Percentiles rank a stretch among this genome's conserved stretches.
Conservation (phyloP, 2,888 invertebrate genomes). For the Platerodrilus igneus region DNA sequence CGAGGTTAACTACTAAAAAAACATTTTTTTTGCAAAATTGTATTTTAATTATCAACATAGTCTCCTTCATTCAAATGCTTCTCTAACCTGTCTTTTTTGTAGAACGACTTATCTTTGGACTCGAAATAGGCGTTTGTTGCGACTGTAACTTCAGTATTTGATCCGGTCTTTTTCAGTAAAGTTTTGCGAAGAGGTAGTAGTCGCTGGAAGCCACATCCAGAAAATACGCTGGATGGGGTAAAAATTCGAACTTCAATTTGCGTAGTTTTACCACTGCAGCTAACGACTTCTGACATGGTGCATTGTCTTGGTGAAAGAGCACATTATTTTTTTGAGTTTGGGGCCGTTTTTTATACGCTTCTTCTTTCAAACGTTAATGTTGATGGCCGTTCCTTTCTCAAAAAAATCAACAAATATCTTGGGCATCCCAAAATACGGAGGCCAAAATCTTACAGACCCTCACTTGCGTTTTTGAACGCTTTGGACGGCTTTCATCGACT, state of each 20-base stretch:
- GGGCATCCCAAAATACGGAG: too few species aligned
- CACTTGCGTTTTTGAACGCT: too few species aligned
- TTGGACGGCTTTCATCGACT: too few species aligned
- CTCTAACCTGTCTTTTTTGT: neutral
- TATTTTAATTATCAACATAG: slow-evolving; percentile 4
- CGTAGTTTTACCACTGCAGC: slow-evolving; percentile 11
- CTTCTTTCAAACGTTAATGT: slow-evolving; percentile 18
- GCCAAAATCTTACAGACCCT: too few species aligned
- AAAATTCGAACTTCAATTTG: slow-evolving; percentile 6
- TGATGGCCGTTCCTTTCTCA: too few species aligned
- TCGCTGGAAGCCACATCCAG: slow-evolving; percentile 14
- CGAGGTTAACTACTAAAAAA: neutral
- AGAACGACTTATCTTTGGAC: slow-evolving; percentile 1
- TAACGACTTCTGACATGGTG: neutral
- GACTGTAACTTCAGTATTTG: slow-evolving; percentile 13
- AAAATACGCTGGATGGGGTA: slow-evolving; percentile 15
- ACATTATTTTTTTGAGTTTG: slow-evolving; percentile 23
- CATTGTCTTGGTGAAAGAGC: slow-evolving; percentile 16
- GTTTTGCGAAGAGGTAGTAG: slow-evolving; percentile 9
- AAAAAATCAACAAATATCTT: too few species aligned
- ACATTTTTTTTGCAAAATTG: neutral
- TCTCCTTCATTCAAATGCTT: slow-evolving; percentile 1
- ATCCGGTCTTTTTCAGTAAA: slow-evolving; percentile 10
- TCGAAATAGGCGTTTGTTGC: slow-evolving; percentile 13
- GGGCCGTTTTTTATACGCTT: slow-evolving; percentile 26